Base-by-base conservation (phyloP, 2,888 invertebrate genomes). In the Ptychoptera albimana region DNA sequence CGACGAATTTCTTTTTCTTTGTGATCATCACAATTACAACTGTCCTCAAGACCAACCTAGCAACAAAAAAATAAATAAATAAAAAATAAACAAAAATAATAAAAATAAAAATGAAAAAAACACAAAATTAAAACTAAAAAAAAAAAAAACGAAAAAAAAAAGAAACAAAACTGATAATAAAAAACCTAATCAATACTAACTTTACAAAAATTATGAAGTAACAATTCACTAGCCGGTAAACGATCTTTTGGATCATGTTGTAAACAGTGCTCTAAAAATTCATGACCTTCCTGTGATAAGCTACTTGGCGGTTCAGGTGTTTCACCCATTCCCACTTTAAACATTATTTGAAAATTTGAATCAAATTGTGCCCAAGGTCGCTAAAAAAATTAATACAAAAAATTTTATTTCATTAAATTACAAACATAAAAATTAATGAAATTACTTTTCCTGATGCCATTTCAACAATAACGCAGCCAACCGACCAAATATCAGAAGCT, bases 341-440 rank as follows among this genome's bases (percentile, higher is more conserved):
- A 92, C 87, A 92, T 89, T 52, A 93, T 92, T 73, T 92, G 91
- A 67, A 85, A 88, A 68, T 88, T 86, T 53, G 86, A 88, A 70
- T 91, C 91, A 60, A 80, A 82, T 57, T 93, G 89, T 42, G 80
- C 77, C 88, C 92, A 94, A 1, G 93, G 93, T 37, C 89, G 77
- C 83, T 87, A 68, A 8, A 66, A 61, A 48, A 51, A 50, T 46
- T 51, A 50, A 44, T 37, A 45, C 30, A 30, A n/a, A 16, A 10
- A 43, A 11, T 8, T 41, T 16, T 8, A 44, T 23, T 31, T 12
- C 7, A 43, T 16, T 36, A 30, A 43, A 14, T 37, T n/a, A 13
- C 4, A 12, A 38, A 5, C 13, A 12, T 36, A 14, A 13, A 12
- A 40, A 16, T 16, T 8, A 12, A 39, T 30, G 43, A 16, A 36